Evolutionary conservation across 2,113 vertebrate genomes (phyloP), one percentile per base, ranked within the genome.

Genomic region (Chaenocephalus aceratus): DNA sequence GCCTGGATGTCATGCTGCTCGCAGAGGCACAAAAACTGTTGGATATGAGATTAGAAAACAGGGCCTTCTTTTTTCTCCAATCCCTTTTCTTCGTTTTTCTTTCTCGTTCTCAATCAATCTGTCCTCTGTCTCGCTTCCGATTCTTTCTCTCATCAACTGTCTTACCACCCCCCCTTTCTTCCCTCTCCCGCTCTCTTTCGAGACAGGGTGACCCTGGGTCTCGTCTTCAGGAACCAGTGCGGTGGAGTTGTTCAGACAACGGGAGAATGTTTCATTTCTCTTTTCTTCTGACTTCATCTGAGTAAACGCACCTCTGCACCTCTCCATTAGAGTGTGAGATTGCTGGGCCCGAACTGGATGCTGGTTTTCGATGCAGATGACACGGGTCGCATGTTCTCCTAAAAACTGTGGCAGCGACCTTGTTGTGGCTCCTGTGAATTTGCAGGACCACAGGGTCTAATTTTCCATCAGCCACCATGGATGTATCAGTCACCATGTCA

Each of bases 311-410:
- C 85, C 86, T 88, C 84, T 86, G 84, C 84, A 83, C 82, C 88
- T 86, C 82, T 92, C 87, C 86, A 91, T 87, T 86, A 91, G 90
- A 91, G 85, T 90, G 92, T 89, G 89, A 92, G 88, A 93, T 92
- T 93, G 77, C 75, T 48, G 82, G 82, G 51, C 83, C 83, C 65
- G 83, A 77, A 58, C 71, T 13, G 53, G 45, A 69, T 58, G 1
- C 10, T 73, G 36, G 70, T 69, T 71, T 83, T 54, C 44, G 21
- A 77, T 53, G 72, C 73, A 68, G 80, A 70, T 72, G 69, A 83
- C 74, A 45, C 44, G 62, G 71, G 65, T 65, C 46, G 7, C 3
- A 26, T 75, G 56, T 49, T 72, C 54, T 41, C 14, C 15, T 62
- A 52, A 72, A 85, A 74, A 75, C 64, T 49, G 53, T 26, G 77